These are phyloP conservation scores for Pogonomyrmex californicus DNA, from an alignment of 1,140 invertebrate genomes.

Conservation along the genomic window DNA sequence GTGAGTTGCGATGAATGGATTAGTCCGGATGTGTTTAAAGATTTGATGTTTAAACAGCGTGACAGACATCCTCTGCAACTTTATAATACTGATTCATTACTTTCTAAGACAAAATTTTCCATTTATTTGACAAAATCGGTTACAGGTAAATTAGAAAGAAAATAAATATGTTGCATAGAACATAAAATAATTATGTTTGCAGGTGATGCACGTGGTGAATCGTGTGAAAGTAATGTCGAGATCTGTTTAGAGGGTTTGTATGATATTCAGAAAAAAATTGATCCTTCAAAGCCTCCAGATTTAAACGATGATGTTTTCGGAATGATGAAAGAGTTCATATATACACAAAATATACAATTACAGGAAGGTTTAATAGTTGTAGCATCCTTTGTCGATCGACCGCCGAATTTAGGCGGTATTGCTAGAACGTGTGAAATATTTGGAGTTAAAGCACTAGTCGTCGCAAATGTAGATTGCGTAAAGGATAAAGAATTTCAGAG, in stretches of 20 bases:
- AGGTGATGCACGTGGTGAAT: slow-evolving; percentile 27
- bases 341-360: slow-evolving; percentile 72
- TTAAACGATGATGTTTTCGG: slow-evolving; percentile 74
- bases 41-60: slow-evolving; percentile 62
- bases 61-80: slow-evolving; percentile 62
- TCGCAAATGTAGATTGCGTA: slow-evolving; percentile 90
- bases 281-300: slow-evolving; percentile 90
- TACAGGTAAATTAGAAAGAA: slow-evolving; percentile 48
- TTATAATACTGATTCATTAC: slow-evolving; percentile 47
- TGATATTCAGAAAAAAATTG: slow-evolving; percentile 89
- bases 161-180: not conserved
- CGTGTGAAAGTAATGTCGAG: not conserved
- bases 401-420: slow-evolving; percentile 96
- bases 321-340: slow-evolving; percentile 60
- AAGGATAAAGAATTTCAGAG: slow-evolving; percentile 94
- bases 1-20: slow-evolving; percentile 89
- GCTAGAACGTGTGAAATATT: slow-evolving; percentile 97
- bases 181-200: slow-evolving; percentile 19
- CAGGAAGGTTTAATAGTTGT: slow-evolving; percentile 91
- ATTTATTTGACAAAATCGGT: slow-evolving; percentile 19
- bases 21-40: slow-evolving; percentile 80
- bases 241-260: slow-evolving; percentile 43
- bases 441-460: slow-evolving; percentile 91
- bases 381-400: slow-evolving; percentile 94
- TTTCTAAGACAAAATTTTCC: slow-evolving; percentile 43